These are phyloP conservation scores for Oryctolagus cuniculus DNA, from an alignment of 2,113 vertebrate genomes.

Conservation along the genomic window DNA sequence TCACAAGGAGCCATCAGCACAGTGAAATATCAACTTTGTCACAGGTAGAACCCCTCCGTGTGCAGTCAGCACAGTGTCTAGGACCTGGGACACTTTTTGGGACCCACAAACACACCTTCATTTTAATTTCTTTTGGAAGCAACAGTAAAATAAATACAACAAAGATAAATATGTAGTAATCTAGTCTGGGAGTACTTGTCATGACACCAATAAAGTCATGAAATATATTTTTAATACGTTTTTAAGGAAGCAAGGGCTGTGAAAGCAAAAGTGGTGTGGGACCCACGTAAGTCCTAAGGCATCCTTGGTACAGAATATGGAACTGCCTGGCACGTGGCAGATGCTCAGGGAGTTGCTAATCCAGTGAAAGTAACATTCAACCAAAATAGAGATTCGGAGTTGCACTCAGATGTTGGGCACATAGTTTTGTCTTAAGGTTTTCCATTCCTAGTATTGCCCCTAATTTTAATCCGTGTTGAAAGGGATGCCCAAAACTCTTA, in stretches of 20 bases:
- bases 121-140: not conserved
- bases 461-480: not conserved
- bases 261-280: not conserved
- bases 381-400: not conserved
- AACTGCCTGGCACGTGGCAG: not conserved
- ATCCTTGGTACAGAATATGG: not conserved
- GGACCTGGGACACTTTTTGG: not conserved
- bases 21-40: not conserved
- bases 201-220: not conserved
- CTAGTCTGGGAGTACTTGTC: not conserved
- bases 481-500: not conserved
- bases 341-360: not conserved
- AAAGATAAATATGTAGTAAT: not conserved
- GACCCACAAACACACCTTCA: not conserved
- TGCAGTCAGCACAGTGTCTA: not conserved
- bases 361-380: not conserved
- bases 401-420: not conserved
- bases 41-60: too few relatives aligned
- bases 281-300: not conserved
- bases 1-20: not conserved
- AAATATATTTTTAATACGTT: not conserved
- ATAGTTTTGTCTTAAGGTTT: not conserved
- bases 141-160: not conserved
- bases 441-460: not conserved
- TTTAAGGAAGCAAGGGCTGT: not conserved